Percentiles rank a stretch among this genome's conserved stretches.
These are phyloP conservation scores for Mechanitis mazaeus DNA, from an alignment of 2,888 invertebrate genomes.

Conservation along the genomic window DNA sequence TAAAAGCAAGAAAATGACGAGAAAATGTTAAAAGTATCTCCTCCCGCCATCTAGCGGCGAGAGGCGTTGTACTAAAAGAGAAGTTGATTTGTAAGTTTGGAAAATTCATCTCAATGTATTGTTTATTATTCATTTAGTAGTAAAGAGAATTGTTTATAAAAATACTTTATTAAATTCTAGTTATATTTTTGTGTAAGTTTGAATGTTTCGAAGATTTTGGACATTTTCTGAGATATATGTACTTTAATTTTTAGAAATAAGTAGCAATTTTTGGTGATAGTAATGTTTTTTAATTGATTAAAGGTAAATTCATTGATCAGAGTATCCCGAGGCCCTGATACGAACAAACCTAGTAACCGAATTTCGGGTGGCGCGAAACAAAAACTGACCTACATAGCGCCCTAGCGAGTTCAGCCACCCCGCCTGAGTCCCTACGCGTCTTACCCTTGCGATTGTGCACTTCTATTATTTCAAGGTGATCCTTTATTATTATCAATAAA, in stretches of 20 bases:
- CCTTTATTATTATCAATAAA: not conserved
- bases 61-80: conserved; percentile 39
- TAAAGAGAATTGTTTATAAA: no score
- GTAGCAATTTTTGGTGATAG: not conserved
- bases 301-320: conserved; percentile 23
- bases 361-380: conserved; percentile 74
- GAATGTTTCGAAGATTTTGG: no score
- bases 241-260: no score
- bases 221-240: no score
- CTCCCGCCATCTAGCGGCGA: conserved; percentile 63
- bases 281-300: conserved; percentile 6
- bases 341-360: conserved; percentile 67
- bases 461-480: conserved; percentile 56
- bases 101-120: no score
- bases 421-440: conserved; percentile 61
- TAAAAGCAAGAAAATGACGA: conserved; percentile 40
- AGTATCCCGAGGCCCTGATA: conserved; percentile 33
- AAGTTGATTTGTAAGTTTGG: not conserved
- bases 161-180: no score
- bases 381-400: conserved; percentile 76
- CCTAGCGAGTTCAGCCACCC: conserved; percentile 73
- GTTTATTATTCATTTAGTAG: no score
- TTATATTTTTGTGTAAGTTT: no score
- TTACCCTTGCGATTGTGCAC: conserved; percentile 59
- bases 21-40: conserved; percentile 53